A percentile compares a stretch with the other conserved stretches of the same genome.
These are phyloP conservation scores for Synanceia verrucosa DNA, from an alignment of 2,797 vertebrate genomes.

Conservation along the genomic window DNA sequence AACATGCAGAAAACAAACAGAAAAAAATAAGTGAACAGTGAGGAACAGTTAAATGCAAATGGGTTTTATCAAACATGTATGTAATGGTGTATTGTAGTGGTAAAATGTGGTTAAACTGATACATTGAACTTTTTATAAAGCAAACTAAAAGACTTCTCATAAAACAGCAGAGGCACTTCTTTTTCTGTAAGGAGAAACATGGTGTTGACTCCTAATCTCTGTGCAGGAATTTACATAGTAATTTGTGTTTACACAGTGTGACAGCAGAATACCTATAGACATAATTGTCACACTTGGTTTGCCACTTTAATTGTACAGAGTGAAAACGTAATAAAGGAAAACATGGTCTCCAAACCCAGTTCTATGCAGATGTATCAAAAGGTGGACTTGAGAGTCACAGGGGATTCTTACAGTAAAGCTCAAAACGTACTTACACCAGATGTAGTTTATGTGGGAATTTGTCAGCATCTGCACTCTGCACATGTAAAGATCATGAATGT, in stretches of 20 bases:
- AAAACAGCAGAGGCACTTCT: neutral
- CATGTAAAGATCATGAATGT: neutral
- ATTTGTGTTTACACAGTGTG: neutral
- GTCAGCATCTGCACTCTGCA: slow-evolving; percentile 7
- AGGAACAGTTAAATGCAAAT: neutral
- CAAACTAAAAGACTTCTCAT: neutral
- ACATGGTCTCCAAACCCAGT: neutral
- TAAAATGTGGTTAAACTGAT: neutral
- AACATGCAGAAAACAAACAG: neutral
- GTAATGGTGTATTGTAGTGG: neutral
- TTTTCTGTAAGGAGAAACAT: neutral
- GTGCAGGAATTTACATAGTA: neutral
- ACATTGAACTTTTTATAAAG: neutral
- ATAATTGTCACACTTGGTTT: neutral
- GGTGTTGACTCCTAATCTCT: neutral
- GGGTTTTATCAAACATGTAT: neutral
- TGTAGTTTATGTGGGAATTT: neutral
- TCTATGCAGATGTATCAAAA: slow-evolving; percentile 2
- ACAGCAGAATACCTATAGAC: neutral
- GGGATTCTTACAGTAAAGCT: neutral
- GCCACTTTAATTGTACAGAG: neutral
- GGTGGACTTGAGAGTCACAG: neutral
- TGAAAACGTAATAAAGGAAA: neutral
- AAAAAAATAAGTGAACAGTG: neutral
- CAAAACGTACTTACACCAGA: neutral